Conservation (phyloP, 2,113 vertebrate genomes). For the Mus spicilegus region DNA sequence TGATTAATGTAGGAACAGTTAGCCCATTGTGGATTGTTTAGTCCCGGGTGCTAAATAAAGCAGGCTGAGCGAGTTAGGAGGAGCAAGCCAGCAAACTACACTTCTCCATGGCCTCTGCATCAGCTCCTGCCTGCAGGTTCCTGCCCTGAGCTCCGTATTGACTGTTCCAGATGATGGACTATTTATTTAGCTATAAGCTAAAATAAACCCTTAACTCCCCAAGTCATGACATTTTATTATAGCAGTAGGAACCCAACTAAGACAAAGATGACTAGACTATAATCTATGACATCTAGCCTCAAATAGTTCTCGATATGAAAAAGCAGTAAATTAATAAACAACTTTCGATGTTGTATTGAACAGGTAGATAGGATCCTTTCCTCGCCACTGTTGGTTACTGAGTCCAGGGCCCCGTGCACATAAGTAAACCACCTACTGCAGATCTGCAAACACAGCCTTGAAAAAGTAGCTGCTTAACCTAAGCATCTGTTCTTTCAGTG, state of each 20-base stretch:
- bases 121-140: neutral
- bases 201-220: neutral
- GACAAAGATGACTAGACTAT: neutral
- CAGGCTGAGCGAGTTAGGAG: neutral
- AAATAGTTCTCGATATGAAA: conserved; percentile 3
- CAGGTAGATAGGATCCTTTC: neutral
- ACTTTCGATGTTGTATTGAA: neutral
- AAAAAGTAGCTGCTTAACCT: neutral
- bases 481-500: neutral
- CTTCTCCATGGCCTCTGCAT: neutral
- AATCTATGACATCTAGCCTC: neutral
- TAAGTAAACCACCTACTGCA: no score
- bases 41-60: neutral
- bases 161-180: neutral
- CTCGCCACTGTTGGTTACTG: neutral
- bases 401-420: neutral
- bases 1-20: neutral
- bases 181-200: no score
- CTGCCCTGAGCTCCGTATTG: neutral
- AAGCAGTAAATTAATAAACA: neutral
- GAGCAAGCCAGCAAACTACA: neutral
- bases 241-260: neutral
- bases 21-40: neutral
- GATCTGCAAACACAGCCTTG: neutral
- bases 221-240: neutral